Base-by-base conservation (phyloP, 2,888 invertebrate genomes). In the Byasa hedistus region DNA sequence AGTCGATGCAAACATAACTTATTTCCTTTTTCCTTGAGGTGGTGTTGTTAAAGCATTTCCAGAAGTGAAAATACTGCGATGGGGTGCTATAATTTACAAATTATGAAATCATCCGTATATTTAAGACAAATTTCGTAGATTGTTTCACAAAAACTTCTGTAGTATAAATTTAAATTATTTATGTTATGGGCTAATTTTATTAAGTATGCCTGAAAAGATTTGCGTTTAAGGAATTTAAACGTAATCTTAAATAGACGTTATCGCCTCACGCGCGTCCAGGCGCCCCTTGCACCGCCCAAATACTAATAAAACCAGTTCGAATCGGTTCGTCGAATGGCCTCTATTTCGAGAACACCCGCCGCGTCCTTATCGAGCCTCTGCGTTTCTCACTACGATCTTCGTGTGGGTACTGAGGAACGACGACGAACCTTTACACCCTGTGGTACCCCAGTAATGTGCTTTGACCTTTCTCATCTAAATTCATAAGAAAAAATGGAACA, bases 281-380 rank as follows among this genome's bases (percentile, higher is more conserved):
- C 82, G 82, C 78, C 76, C 79, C 32, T 71, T 75, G 75, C 73
- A 61, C 66, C 70, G 69, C 68, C 76, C 79, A 69, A 72, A 68
- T 70, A 69, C 69, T 71, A 79, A 81, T 82, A 82, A 85, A 89
- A 88, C 89, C 85, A 85, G 87, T 86, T 83, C 79, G 80, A 82
- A 84, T 83, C 79, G 79, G 79, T 86, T 85, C 83, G 80, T 80
- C 81, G 84, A 85, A 87, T 82, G 79, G 83, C 81, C 84, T 86
- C 86, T 86, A 87, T 89, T 88, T 88, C 82, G 82, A 86, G 87
- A 86, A 81, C 84, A 76, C 76, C 77, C 78, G 84, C 80, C 81
- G 83, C 76, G 84, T 80, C 78, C 82, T 85, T 83, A 82, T 82
- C 83, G 83, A 80, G 83, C 80, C 81, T 81, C 81, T 63, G 68